A percentile compares a stretch with the other conserved stretches of the same genome.
These are phyloP conservation scores for Trogon surrucura DNA, from an alignment of 2,113 vertebrate genomes.

Conservation along the genomic window DNA sequence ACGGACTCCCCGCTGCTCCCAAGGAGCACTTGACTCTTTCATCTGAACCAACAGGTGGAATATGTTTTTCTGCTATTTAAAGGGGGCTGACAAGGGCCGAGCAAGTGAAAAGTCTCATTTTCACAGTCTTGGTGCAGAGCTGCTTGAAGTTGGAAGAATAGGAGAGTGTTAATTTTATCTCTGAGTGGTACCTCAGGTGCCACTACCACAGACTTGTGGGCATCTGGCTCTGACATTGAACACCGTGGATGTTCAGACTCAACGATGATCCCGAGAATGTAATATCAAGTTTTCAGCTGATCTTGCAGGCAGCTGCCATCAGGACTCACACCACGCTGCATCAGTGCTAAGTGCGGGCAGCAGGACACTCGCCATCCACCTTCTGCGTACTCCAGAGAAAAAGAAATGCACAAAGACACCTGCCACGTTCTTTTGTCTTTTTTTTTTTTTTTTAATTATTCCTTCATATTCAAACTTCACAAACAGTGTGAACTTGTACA, in stretches of 20 bases:
- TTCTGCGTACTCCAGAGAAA: neutral
- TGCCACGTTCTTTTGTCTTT: conserved; percentile 61
- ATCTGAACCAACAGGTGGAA: neutral
- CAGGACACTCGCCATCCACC: neutral
- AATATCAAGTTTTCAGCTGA: neutral
- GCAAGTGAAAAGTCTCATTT: neutral
- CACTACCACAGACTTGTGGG: neutral
- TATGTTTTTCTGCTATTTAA: neutral
- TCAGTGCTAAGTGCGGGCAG: neutral
- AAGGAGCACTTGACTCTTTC: neutral
- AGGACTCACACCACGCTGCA: fast-evolving
- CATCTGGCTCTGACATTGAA: neutral
- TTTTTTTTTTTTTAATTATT: conserved; percentile 83
- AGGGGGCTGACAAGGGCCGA: neutral
- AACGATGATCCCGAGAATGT: fast-evolving
- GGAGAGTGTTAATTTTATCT: neutral
- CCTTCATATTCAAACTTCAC: conserved; percentile 91
- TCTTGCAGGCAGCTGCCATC: neutral
- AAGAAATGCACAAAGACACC: conserved; percentile 53
- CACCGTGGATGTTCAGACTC: neutral
- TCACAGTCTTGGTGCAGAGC: fast-evolving
- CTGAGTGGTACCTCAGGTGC: neutral
- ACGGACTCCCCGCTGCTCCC: too few species aligned
- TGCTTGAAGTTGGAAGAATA: neutral
- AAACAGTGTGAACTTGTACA: conserved; percentile 91